A percentile compares a stretch with the other conserved stretches of the same genome.
phyloP scores from a whole-genome alignment of 2,888 invertebrate species.

The Drosophila greeni region DNA sequence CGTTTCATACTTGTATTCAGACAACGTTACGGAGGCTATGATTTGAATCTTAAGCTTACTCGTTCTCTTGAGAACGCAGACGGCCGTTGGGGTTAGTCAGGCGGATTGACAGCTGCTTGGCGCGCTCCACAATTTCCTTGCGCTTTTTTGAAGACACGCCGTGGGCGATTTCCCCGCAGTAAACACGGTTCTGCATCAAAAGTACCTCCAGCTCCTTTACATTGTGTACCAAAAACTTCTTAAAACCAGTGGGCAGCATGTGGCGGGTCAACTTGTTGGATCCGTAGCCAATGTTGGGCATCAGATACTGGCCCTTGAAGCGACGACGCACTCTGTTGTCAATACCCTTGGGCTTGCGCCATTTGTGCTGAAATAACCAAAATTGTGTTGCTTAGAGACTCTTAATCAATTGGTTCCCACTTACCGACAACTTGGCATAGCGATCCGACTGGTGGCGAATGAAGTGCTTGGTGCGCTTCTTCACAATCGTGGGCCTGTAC shows the following conservation, averaged over 20 bases:
- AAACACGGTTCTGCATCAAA: slow-evolving; percentile 99
- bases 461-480: slow-evolving; percentile 99
- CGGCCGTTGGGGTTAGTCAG: slow-evolving; percentile 98
- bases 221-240: slow-evolving; percentile 95
- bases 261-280: slow-evolving; percentile 96
- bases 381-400: no score
- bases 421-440: slow-evolving; percentile 95
- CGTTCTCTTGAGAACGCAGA: slow-evolving; percentile 98
- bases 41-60: slow-evolving; percentile 83
- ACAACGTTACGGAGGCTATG: slow-evolving; percentile 56
- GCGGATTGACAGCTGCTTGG: slow-evolving; percentile 95
- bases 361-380: slow-evolving; percentile 85
- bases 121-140: slow-evolving; percentile 96
- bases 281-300: slow-evolving; percentile 99
- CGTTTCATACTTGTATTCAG: slow-evolving; percentile 70
- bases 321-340: slow-evolving; percentile 99
- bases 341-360: slow-evolving; percentile 99
- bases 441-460: slow-evolving; percentile 99
- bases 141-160: slow-evolving; percentile 98
- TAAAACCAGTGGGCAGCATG: slow-evolving; percentile 98
- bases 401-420: slow-evolving; percentile 60
- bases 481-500: slow-evolving; percentile 92
- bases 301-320: slow-evolving; percentile 99
- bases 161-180: slow-evolving; percentile 98
- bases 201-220: slow-evolving; percentile 96